Conservation (phyloP, 2,888 invertebrate genomes). For the Meliscaeva auricollis region DNA sequence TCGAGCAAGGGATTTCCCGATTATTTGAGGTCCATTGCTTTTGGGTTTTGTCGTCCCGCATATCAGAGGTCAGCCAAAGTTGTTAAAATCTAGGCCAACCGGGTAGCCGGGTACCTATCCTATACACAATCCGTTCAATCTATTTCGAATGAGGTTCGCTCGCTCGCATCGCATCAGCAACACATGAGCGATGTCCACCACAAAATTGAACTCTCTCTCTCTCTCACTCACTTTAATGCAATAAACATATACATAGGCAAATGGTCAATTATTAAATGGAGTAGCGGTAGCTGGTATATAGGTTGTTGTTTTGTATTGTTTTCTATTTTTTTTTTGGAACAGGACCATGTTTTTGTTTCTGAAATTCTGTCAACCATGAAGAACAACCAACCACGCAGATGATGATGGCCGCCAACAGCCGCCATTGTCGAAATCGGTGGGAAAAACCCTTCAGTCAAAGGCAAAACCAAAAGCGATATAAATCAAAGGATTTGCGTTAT, state of each 20-base stretch:
- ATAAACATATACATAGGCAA: constrained; percentile 40
- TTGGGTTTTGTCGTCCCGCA: constrained; percentile 24
- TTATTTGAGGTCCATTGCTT: constrained; percentile 69
- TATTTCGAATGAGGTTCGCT: constrained; percentile 20
- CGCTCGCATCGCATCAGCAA: constrained; percentile 44
- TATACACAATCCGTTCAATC: too few species aligned
- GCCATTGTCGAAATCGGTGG: background rate
- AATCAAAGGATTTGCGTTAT: constrained; percentile 76
- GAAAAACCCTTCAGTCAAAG: constrained; percentile 68
- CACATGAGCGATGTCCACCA: constrained; percentile 63
- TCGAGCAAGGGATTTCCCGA: constrained; percentile 57
- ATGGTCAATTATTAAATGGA: constrained; percentile 71
- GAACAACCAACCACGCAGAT: constrained; percentile 35
- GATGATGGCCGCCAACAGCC: constrained; percentile 26
- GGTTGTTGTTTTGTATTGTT: too few species aligned
- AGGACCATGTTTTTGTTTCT: constrained; percentile 58
- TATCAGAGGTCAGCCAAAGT: constrained; percentile 58
- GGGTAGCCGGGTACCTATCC: too few species aligned
- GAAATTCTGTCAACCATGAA: constrained; percentile 58
- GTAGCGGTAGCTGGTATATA: constrained; percentile 39
- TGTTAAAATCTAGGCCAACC: constrained; percentile 43
- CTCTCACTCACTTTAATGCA: constrained; percentile 32
- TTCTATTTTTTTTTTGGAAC: constrained; percentile 40
- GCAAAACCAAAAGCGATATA: constrained; percentile 69
- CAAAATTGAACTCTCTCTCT: constrained; percentile 58